Percentiles rank a stretch among this genome's conserved stretches.
Conservation (phyloP, 2,113 vertebrate species). For the Ageneiosus marmoratus region DNA sequence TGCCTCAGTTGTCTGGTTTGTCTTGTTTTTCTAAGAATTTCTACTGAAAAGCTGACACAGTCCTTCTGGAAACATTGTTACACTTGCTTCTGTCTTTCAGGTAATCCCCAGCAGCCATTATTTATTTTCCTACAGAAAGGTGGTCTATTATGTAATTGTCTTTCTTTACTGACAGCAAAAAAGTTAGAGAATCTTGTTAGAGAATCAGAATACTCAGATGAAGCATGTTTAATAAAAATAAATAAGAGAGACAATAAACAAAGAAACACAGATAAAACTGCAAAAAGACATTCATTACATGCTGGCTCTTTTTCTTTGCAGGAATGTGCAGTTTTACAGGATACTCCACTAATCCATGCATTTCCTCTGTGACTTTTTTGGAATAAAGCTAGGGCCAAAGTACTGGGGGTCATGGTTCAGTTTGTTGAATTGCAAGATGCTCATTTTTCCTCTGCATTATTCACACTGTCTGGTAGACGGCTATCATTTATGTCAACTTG, state of each 20-base stretch:
- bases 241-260: not conserved
- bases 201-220: not conserved
- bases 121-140: not conserved
- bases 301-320: not conserved
- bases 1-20: not conserved
- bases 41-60: not conserved
- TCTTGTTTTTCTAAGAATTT: not conserved
- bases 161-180: not conserved
- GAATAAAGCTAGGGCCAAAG: not conserved
- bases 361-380: not conserved
- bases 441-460: not conserved
- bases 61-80: not conserved
- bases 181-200: not conserved
- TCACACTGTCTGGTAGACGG: not conserved
- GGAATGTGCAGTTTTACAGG: not conserved
- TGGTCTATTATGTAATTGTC: not conserved
- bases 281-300: too few species aligned
- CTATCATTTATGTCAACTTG: not conserved
- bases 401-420: not conserved
- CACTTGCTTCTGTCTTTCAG: not conserved
- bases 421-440: not conserved
- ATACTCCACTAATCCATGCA: not conserved
- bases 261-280: too few species aligned
- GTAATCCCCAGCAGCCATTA: not conserved
- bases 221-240: too few species aligned